These are phyloP conservation scores for Goniozus legneri DNA, from an alignment of 1,140 invertebrate genomes.

Conservation along the genomic window DNA sequence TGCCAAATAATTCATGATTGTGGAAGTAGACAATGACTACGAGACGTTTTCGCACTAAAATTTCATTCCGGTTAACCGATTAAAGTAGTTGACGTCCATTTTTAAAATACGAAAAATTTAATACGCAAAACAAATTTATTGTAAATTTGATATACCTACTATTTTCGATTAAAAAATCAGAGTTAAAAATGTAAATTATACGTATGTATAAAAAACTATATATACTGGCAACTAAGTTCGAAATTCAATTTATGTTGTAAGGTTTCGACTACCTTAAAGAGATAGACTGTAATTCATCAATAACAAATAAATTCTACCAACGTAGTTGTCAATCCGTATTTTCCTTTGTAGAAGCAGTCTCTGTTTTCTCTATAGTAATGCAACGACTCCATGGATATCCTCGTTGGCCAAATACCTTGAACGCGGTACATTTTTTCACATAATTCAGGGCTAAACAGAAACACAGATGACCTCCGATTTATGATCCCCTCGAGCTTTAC, in stretches of 20 bases:
- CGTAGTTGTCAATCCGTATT: slow-evolving; percentile 32
- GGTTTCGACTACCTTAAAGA: neutral
- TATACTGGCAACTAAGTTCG: neutral
- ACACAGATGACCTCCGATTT: slow-evolving; percentile 23
- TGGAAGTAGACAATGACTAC: too few species aligned
- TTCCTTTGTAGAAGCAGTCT: slow-evolving; percentile 29
- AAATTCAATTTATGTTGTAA: slow-evolving; percentile 5
- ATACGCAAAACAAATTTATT: too few species aligned
- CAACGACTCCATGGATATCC: slow-evolving; percentile 36
- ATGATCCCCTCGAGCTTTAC: slow-evolving; percentile 33
- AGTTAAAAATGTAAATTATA: neutral
- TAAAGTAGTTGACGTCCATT: too few species aligned
- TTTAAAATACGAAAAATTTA: too few species aligned
- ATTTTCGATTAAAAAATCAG: too few species aligned
- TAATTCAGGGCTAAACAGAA: slow-evolving; percentile 33
- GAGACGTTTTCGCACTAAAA: too few species aligned
- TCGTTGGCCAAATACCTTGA: slow-evolving; percentile 39
- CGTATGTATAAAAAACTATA: slow-evolving; percentile 4
- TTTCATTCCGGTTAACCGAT: too few species aligned
- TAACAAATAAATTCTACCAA: slow-evolving; percentile 19
- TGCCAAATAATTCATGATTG: too few species aligned
- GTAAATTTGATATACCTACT: too few species aligned
- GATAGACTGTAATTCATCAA: neutral
- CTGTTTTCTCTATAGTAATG: slow-evolving; percentile 34
- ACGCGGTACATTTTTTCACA: slow-evolving; percentile 42